Evolutionary conservation across 1,140 invertebrate species (phyloP), one percentile per base, ranked within the genome.

Genomic region (Probaryconus sp.): DNA sequence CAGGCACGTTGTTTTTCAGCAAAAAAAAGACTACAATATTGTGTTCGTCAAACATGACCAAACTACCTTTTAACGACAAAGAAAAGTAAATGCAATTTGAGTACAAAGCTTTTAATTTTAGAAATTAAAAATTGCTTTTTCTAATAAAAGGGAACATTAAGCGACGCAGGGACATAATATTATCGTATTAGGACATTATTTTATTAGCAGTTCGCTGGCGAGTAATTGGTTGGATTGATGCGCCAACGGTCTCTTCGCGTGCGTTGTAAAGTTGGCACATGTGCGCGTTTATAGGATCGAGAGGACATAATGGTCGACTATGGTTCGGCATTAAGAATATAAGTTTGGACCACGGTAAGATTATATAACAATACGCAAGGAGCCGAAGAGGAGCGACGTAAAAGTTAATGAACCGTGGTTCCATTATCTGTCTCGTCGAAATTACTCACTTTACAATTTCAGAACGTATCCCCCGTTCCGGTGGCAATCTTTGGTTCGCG

Each of bases 401-500:
- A 70, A 70, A 70, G 50, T 70, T 70, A 70, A 70, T 40, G 67
- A 55, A 43, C 48, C 67, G 18, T 55, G 42, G 4, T 26, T 10
- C 26, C 45, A 69, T 69, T 69, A 69, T 48, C 65, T 37, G 53
- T 4, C 30, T 5, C 35, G 35, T 50, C 35, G 10, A 3, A 48
- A 60, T 30, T 53, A 53, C 55, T 53, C 28, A 55, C 45, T 50
- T 51, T 50, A 67, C 20, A 67, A 48, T 67, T 47, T 67, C 26
- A 24, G 21, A 48, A 56, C 33, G 13, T 42, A n/a, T 26, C 40
- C n/a, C n/a, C n/a, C n/a, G n/a, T n/a, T n/a, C n/a, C n/a, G n/a
- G n/a, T n/a, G n/a, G n/a, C n/a, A n/a, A n/a, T n/a, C n/a, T n/a
- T n/a, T n/a, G n/a, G n/a, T n/a, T n/a, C n/a, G n/a, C n/a, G n/a